phyloP scores from a whole-genome alignment of 1,140 invertebrate species.

The Gryllus bimaculatus region DNA sequence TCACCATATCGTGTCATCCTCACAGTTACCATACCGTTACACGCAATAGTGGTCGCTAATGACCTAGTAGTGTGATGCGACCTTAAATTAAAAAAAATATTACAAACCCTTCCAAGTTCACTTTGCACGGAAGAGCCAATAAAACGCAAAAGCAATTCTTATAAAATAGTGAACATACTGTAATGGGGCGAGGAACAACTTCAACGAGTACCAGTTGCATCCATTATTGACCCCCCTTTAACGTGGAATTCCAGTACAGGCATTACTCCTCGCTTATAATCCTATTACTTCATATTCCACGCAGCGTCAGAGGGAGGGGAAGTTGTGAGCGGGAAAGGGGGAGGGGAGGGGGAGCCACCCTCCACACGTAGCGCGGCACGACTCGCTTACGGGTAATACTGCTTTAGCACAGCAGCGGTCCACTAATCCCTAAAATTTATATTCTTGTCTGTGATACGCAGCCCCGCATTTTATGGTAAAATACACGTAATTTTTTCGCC shows the following conservation, averaged over 20 bases:
- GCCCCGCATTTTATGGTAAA: neutral
- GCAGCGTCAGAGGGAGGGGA: neutral
- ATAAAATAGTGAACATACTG: no score
- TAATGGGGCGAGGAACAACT: no score
- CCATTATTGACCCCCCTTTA: neutral
- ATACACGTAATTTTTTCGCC: neutral
- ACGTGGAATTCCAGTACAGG: neutral
- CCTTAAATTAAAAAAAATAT: no score
- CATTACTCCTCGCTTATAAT: neutral
- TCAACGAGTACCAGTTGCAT: no score
- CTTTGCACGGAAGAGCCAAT: no score
- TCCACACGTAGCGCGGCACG: neutral
- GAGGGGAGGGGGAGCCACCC: neutral
- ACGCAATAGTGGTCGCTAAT: no score
- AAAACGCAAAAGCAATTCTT: no score
- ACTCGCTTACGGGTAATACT: slow-evolving; percentile 3
- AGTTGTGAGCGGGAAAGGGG: neutral
- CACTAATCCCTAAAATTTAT: slow-evolving; percentile 1
- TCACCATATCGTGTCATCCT: no score
- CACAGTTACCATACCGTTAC: no score
- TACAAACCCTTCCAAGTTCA: no score
- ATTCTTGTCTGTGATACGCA: slow-evolving; percentile 1
- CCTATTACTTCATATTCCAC: neutral
- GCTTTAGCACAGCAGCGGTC: neutral
- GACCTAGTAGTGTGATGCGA: no score